Evolutionary conservation across 2,113 vertebrate genomes (phyloP).

Genomic region (Phycodurus eques): DNA sequence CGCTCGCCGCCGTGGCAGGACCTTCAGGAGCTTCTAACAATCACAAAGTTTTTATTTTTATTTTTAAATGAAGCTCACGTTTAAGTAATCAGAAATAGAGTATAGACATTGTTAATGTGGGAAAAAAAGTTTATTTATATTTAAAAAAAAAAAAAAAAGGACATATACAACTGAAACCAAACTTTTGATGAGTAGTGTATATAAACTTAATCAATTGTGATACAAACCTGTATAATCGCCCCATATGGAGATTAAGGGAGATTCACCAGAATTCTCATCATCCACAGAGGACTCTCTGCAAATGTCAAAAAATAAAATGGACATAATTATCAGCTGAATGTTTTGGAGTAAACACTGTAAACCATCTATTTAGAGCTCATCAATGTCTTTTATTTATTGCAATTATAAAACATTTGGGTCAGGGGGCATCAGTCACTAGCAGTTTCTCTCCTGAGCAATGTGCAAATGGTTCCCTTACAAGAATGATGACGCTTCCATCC

Average conservation of each 20-base stretch:
- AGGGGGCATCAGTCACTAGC: no score
- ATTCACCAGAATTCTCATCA: conserved; percentile 60
- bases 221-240: conserved; percentile 73
- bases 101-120: no score
- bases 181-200: no score
- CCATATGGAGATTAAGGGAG: conserved; percentile 71
- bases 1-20: conserved; percentile 31
- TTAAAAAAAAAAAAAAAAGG: no score
- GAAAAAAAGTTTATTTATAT: background rate
- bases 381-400: no score
- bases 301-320: background rate
- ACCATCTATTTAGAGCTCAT: no score
- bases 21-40: conserved; percentile 57
- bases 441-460: background rate
- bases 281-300: conserved; percentile 58
- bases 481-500: conserved; percentile 8
- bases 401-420: no score
- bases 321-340: background rate
- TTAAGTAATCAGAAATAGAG: no score
- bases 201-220: background rate
- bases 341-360: background rate
- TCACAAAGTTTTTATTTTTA: no score
- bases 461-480: conserved; percentile 41
- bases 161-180: no score
- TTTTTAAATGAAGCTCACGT: no score